Base-by-base conservation (phyloP, 2,113 vertebrate species). In the Todiramphus chloris region DNA sequence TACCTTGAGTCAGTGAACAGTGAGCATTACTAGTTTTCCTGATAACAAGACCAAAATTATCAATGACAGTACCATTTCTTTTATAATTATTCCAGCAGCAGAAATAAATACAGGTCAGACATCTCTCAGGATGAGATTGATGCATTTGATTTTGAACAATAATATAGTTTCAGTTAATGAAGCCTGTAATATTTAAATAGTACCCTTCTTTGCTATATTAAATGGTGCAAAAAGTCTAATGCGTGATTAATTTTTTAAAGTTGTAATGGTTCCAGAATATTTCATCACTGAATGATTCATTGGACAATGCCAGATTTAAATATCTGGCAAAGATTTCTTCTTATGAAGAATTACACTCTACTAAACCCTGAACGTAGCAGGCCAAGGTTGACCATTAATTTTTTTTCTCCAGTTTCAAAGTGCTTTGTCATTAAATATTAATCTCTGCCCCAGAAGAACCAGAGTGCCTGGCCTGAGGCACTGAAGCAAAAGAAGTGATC, bases 241-340 rank as follows among this genome's bases (percentile, higher is more conserved):
- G 60, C 4, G 2, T 48, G 46, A 83, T 87, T 96, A 84, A 43
- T 75, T 89, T 93, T 94, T 86, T 7, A 28, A 90, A 96, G 80
- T 86, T 67, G 15, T 39, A 72, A 70, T 44, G 60, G 69, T 37
- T 90, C 35, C 76, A 90, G 92, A 77, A 78, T 96, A 90, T 83
- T 94, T 96, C 39, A 72, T 93, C 67, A 68, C 4, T 90, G 85
- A 92, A 30, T 90, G 90, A 96, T 88, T 95, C 85, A 92, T 51
- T 92, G 56, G 30, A 80, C 59, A 77, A 37, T 0, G 6, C 25
- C 56, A 77, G 33, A 64, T 74, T 80, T 94, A 92, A 93, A 86
- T 83, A 90, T 64, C 46, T 86, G 79, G 59, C 75, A 70, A 90
- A 86, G 79, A 64, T 80, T 77, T 85, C 44, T 39, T 50, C 82